Percentiles rank a stretch among this genome's conserved stretches.
phyloP scores from a whole-genome alignment of 2,888 invertebrate species.

The Chrysomela aeneicollis region DNA sequence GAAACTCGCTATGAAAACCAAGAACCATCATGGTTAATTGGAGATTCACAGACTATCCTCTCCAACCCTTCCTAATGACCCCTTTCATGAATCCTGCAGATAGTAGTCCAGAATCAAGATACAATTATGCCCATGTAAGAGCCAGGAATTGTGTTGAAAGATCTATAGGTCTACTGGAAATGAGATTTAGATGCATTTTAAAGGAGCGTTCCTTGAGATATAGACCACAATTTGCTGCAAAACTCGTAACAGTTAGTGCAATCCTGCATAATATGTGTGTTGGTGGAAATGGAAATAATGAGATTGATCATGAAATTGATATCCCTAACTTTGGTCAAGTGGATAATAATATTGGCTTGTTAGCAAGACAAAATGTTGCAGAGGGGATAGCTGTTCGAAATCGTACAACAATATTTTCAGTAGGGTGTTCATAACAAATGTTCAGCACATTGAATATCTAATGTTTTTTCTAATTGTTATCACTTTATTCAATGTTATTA shows the following conservation, averaged over 20 bases:
- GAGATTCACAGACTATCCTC: conserved; percentile 4
- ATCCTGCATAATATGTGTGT: too few species aligned
- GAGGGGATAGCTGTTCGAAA: too few species aligned
- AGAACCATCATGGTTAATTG: conserved; percentile 4
- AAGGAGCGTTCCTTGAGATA: conserved; percentile 3
- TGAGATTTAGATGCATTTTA: conserved; percentile 7
- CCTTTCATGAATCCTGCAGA: neutral
- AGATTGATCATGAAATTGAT: too few species aligned
- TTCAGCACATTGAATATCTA: too few species aligned
- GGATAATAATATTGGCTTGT: too few species aligned
- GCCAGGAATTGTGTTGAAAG: conserved; percentile 12
- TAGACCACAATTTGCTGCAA: conserved; percentile 1
- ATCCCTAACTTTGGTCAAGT: too few species aligned
- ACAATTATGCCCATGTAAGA: conserved; percentile 1
- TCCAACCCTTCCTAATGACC: conserved; percentile 12
- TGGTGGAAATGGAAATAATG: too few species aligned
- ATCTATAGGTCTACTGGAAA: neutral
- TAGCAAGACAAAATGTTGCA: too few species aligned
- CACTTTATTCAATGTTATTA: too few species aligned
- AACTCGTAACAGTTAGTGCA: neutral
- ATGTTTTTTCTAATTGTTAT: too few species aligned
- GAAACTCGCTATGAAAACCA: neutral
- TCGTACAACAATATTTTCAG: too few species aligned
- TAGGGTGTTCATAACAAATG: too few species aligned
- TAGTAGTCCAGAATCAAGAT: conserved; percentile 3